Base-by-base conservation (phyloP, 2,113 vertebrate genomes). In the Casuarius casuarius region DNA sequence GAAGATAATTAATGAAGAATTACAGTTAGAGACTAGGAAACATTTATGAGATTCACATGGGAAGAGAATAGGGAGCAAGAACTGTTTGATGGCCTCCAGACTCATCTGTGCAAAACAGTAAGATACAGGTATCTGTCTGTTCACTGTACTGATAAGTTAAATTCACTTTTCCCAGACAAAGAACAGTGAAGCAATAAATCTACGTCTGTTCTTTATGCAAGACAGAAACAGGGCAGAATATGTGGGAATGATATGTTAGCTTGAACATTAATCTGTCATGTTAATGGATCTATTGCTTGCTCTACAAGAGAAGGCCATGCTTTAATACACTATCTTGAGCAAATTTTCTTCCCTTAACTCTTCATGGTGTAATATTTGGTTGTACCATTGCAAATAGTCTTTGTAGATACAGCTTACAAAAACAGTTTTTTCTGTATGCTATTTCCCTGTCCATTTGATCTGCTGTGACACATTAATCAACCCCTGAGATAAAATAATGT, bases 171-270 rank as follows among this genome's bases (percentile, higher is more conserved):
- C 79, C 51, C 18, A 92, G 56, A 75, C 21, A 80, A 79, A 76
- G 49, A 90, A 42, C 10, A 58, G 22, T 7, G 35, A 77, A 93
- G 49, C 35, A 83, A 90, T 91, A 94, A 79, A 90, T 93, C 40
- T 94, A 4, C 1, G 19, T 79, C 92, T 90, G 29, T 62, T 95
- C 87, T 88, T 93, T 90, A 88, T 74, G 85, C 49, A 92, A 94
- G 88, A 56, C 38, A 94, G 87, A 92, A 94, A 76, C 67, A 86
- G 26, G 48, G n/a, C 35, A 92, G 51, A 84, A 74, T 83, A 94
- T 38, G 72, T 92, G 75, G 35, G 88, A 96, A 97, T 49, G 33
- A 91, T 88, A 83, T 80, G 82, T 88, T 83, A 96, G 65, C 42
- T 88, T 59, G 90, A 90, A 63, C 75, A 84, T 93, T 66, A 92